Evolutionary conservation across 2,113 vertebrate genomes (phyloP).

Genomic region (crab-eating macaque (Macaca fascicularis)): T2T-MFA8v1.1 NC_088394.1:79748501-79749000

Average conservation of each 20-base stretch:
- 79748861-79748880: not conserved
- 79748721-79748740: not conserved
- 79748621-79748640: not conserved
- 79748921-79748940: fast-evolving
- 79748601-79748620: not conserved
- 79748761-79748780: not conserved
- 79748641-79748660: not conserved
- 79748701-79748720: not conserved
- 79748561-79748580: not conserved
- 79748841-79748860: fast-evolving
- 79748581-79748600: not conserved
- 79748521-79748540: not conserved
- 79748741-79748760: not conserved
- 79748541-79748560: not conserved
- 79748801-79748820: not conserved
- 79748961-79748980: not conserved
- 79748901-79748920: not conserved
- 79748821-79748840: not conserved
- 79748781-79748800: too few relatives aligned
- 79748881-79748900: not conserved
- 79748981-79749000: not conserved
- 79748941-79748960: not conserved
- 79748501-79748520: not conserved
- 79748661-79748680: not conserved
- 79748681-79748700: not conserved